phyloP scores from a whole-genome alignment of 2,113 vertebrate species.

The Gila orcuttii region DNA sequence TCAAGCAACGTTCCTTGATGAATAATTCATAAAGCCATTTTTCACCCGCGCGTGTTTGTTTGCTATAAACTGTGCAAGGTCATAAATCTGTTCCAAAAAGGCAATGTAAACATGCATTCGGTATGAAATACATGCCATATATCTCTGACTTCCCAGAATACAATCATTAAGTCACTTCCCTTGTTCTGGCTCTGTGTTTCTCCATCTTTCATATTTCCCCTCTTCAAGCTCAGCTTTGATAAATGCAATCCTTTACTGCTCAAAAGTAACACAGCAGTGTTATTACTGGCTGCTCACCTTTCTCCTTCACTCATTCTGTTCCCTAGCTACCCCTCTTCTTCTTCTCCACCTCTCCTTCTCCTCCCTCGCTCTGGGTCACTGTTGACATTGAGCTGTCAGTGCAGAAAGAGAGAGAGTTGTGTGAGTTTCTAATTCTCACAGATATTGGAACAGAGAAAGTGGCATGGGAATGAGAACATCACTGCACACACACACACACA shows the following conservation, averaged over 20 bases:
- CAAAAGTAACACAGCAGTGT: slow-evolving; percentile 29
- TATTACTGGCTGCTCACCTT: slow-evolving; percentile 31
- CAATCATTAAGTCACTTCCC: not conserved
- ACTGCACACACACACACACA: slow-evolving; percentile 54
- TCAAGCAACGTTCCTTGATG: slow-evolving; percentile 2
- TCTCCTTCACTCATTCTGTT: slow-evolving; percentile 55
- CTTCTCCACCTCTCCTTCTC: slow-evolving; percentile 23
- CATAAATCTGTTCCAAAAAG: slow-evolving; percentile 38
- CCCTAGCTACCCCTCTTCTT: slow-evolving; percentile 39
- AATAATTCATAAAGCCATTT: slow-evolving; percentile 42
- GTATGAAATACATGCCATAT: slow-evolving; percentile 38
- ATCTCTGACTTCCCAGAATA: not conserved
- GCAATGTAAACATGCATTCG: slow-evolving; percentile 17
- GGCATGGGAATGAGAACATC: slow-evolving; percentile 63
- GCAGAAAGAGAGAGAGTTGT: slow-evolving; percentile 57
- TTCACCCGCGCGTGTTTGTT: slow-evolving; percentile 10
- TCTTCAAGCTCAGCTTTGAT: slow-evolving; percentile 30
- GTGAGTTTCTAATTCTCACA: slow-evolving; percentile 49
- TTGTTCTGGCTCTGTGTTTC: slow-evolving; percentile 39
- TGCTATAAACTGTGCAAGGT: slow-evolving; percentile 13
- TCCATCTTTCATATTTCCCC: slow-evolving; percentile 57
- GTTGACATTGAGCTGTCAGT: slow-evolving; percentile 56
- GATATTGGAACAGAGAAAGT: slow-evolving; percentile 45
- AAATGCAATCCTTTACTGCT: slow-evolving; percentile 2
- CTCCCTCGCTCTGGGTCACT: slow-evolving; percentile 46